Conservation (phyloP, 2,888 invertebrate genomes). For the Hemistola chrysoprasaria region DNA sequence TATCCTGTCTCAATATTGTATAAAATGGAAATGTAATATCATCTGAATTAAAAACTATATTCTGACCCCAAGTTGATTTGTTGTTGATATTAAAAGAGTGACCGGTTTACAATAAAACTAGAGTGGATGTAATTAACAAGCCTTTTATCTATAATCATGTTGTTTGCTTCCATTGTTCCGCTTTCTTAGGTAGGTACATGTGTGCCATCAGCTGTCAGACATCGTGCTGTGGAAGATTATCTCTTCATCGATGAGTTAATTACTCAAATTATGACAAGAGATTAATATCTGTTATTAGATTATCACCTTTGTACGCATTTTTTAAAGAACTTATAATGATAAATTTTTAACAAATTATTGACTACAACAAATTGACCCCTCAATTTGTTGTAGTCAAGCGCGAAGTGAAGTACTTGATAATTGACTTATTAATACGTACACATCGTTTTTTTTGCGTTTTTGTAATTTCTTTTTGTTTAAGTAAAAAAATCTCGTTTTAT, state of each 20-base stretch:
- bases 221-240: constrained; percentile 32
- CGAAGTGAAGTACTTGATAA: no score
- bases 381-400: no score
- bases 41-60: no score
- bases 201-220: neutral
- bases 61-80: constrained; percentile 9
- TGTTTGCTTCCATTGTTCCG: constrained; percentile 58
- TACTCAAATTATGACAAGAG: constrained; percentile 25
- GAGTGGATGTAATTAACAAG: constrained; percentile 44
- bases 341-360: no score
- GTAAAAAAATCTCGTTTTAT: no score
- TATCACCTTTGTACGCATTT: constrained; percentile 20
- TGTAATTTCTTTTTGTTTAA: no score
- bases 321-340: neutral
- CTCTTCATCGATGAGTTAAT: constrained; percentile 28
- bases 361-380: no score
- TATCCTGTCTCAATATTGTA: constrained; percentile 39
- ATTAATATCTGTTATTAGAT: constrained; percentile 26
- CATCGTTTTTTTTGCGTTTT: no score
- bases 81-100: constrained; percentile 31
- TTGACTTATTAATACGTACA: no score
- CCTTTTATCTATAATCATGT: constrained; percentile 45
- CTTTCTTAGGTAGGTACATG: constrained; percentile 49
- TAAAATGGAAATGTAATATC: no score
- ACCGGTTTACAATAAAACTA: constrained; percentile 36